These are phyloP conservation scores for Cricetomys ansorgei DNA, from an alignment of 2,113 vertebrate species.

Conservation along the genomic window DNA sequence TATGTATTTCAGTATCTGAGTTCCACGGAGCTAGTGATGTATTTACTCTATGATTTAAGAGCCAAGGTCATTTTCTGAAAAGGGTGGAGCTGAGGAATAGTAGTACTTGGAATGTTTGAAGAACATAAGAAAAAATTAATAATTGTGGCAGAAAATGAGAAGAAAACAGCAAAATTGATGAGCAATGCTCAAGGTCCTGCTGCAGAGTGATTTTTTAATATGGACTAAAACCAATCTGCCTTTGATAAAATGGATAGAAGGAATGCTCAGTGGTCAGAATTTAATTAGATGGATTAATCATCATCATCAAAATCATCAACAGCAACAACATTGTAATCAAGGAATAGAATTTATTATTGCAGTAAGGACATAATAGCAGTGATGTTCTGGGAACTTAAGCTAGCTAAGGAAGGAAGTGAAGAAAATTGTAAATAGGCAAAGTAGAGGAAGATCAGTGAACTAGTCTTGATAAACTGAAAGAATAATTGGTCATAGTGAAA, in stretches of 20 bases:
- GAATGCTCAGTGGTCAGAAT: conserved; percentile 15
- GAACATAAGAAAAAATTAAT: neutral
- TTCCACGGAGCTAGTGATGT: neutral
- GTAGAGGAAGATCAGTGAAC: conserved; percentile 15
- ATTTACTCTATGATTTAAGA: conserved; percentile 32
- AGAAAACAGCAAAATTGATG: neutral
- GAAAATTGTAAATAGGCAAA: conserved; percentile 26
- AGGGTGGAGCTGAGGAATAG: neutral
- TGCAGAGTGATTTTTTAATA: conserved; percentile 35
- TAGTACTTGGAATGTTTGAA: neutral
- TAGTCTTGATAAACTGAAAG: conserved; percentile 31
- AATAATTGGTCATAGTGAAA: neutral
- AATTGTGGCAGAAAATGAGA: conserved; percentile 16
- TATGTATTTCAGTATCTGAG: neutral
- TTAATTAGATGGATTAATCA: neutral
- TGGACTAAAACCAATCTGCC: neutral
- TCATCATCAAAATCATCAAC: neutral
- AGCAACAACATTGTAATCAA: neutral
- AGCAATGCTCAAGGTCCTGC: neutral
- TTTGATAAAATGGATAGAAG: neutral
- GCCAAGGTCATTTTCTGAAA: conserved; percentile 36
- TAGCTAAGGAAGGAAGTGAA: neutral
- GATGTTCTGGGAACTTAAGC: neutral
- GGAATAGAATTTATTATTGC: conserved; percentile 12
- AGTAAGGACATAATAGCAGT: neutral